Base-by-base conservation (phyloP, 2,113 vertebrate species). In the Notothenia rossii region DNA sequence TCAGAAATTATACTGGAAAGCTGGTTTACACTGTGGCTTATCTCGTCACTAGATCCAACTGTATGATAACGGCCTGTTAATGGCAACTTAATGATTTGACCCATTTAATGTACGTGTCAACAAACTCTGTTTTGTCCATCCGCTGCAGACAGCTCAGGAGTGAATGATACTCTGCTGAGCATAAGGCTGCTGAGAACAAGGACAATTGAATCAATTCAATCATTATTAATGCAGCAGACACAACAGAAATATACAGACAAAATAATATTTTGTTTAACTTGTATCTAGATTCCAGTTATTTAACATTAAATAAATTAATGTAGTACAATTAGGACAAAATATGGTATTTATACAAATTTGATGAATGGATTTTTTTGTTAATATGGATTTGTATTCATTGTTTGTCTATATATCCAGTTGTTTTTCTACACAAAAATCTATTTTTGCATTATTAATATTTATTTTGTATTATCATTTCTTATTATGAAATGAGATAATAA, bases 1-100 rank as follows among this genome's bases (percentile, higher is more conserved):
- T 93, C 91, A 94, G 89, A 93, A 93, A 93, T 92, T 93, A 93
- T 89, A 90, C 83, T 81, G 87, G 68, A 90, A 89, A 91, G 91
- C 92, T 89, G 89, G 84, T 91, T 89, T 88, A 79, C 65, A 82
- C 77, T 59, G 69, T 10, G 36, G 83, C 88, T 94, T 92, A 92
- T 86, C 85, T 88, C 82, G 20, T 86, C 85, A 20, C 33, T 15
- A 79, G 81, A 75, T 87, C 83, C 74, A 43, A 72, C 56, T 72
- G 70, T 56, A 79, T 17, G 55, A 83, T 86, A 87, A 88, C 66
- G 78, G 22, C 49, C 3, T 70, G 79, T 85, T 90, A 86, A 84
- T 79, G 69, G 77, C 62, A 82, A 73, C 33, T 48, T 80, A 29
- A 85, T 75, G 67, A 79, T 51, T 18, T 85, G 82, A 91, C 83